These are phyloP conservation scores for Chloroclysta siterata DNA, from an alignment of 2,888 invertebrate species.

Conservation along the genomic window DNA sequence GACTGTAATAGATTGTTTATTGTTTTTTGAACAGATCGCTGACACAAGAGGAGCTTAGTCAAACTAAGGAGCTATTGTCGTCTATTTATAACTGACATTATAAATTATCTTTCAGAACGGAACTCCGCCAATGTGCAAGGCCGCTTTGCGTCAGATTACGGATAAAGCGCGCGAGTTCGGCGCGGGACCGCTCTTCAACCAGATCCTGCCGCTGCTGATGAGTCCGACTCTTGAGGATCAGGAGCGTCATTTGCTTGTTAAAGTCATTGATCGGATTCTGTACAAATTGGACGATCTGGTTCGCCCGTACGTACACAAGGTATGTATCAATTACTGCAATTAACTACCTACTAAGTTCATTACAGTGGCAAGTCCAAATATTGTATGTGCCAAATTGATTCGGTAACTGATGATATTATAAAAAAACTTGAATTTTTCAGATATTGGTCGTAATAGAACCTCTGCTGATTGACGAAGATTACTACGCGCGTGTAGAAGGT, in stretches of 20 bases:
- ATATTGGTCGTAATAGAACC: slow-evolving; percentile 99
- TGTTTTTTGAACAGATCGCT: too few relatives aligned
- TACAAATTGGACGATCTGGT: slow-evolving; percentile 99
- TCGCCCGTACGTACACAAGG: slow-evolving; percentile 99
- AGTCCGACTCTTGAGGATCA: slow-evolving; percentile 99
- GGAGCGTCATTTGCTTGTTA: slow-evolving; percentile 98
- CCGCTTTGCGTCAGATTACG: slow-evolving; percentile 98
- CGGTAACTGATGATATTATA: not conserved
- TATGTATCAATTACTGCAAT: slow-evolving; percentile 54
- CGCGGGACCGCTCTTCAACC: slow-evolving; percentile 99
- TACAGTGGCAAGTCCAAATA: not conserved
- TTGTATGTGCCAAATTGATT: too few relatives aligned
- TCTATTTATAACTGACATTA: not conserved
- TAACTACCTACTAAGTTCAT: not conserved
- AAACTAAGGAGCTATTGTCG: not conserved
- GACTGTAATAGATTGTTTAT: too few relatives aligned
- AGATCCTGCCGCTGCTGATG: slow-evolving; percentile 99
- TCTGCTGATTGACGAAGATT: slow-evolving; percentile 99
- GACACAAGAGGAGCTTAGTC: not conserved
- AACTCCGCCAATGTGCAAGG: slow-evolving; percentile 99
- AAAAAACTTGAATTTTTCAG: slow-evolving; percentile 58
- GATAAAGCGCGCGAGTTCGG: slow-evolving; percentile 99
- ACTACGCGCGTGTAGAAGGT: slow-evolving; percentile 99
- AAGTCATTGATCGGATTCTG: slow-evolving; percentile 98
- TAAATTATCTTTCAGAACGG: slow-evolving; percentile 88